Base-by-base conservation (phyloP, 2,888 invertebrate species). In the Neocrepidodera transversa region DNA sequence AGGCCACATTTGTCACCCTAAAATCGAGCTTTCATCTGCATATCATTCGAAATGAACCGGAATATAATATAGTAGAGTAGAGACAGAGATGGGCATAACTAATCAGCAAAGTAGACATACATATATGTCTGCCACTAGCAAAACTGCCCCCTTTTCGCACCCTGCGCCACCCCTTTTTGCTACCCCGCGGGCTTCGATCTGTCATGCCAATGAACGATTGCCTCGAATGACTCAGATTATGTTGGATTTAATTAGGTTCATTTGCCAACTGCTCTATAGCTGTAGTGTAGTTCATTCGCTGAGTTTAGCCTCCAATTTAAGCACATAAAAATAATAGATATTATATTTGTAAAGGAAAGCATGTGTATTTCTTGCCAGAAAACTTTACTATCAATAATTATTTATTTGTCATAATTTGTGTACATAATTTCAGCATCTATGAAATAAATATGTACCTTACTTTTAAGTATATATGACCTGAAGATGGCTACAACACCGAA, bases 121-220 rank as follows among this genome's bases (percentile, higher is more conserved):
- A 56, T 47, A 58, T 57, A 60, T 55, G 64, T 58, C 61, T 59
- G 57, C 54, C 62, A 54, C 48, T 57, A 60, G 60, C 62, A 58
- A 62, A 60, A 58, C 57, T 59, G 60, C 64, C 64, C 64, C 63
- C 59, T 53, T 55, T 52, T 26, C 13, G 36, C 54, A 38, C 35
- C 53, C 60, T 35, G 38, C 43, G 35, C 49, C 51, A 56, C 59
- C 57, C 50, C 54, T 36, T 53, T 45, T 45, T 43, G 28, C 42
- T 42, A 11, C 51, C 40, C 42, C 40, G 16, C 52, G 32, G 53
- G 43, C 43, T 45, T 47, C 45, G 35, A 47, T 59, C 56, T 64
- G 64, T 64, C 64, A 64, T 55, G 57, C 56, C 61, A 59, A 51
- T 64, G 61, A 64, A 49, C 64, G 64, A 64, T 64, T 48, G 57